Conservation (phyloP, 1,140 invertebrate genomes). For the Rhopalosiphum padi region DNA sequence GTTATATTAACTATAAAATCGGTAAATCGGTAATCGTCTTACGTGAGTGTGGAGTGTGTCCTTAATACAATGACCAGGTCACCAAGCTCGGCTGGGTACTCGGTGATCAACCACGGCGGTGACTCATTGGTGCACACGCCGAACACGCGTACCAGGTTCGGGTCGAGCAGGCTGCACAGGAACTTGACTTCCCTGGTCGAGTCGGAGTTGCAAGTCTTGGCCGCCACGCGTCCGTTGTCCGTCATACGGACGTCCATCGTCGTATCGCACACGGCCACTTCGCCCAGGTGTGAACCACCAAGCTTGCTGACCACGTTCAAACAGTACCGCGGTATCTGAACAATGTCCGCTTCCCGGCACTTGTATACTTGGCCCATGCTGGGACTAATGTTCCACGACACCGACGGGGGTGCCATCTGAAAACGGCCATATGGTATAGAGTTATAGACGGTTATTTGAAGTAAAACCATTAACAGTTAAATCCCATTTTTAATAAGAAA, state of each 20-base stretch:
- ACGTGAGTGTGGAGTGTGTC: slow-evolving; percentile 60
- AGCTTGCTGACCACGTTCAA: slow-evolving; percentile 75
- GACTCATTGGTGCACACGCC: slow-evolving; percentile 73
- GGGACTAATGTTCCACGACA: slow-evolving; percentile 71
- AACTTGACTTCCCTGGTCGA: slow-evolving; percentile 74
- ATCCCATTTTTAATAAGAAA: too few species aligned
- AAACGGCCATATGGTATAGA: neutral
- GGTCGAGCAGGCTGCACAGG: slow-evolving; percentile 75
- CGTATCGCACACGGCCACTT: slow-evolving; percentile 70
- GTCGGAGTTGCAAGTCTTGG: slow-evolving; percentile 63
- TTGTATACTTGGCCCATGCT: slow-evolving; percentile 71
- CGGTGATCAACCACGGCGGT: slow-evolving; percentile 76
- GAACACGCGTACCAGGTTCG: slow-evolving; percentile 77
- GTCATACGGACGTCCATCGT: slow-evolving; percentile 66
- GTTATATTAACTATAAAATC: too few species aligned
- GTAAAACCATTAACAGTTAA: too few species aligned
- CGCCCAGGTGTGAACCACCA: slow-evolving; percentile 77
- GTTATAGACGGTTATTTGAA: neutral
- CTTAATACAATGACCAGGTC: slow-evolving; percentile 78
- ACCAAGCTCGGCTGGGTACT: slow-evolving; percentile 80
- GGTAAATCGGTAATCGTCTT: neutral
- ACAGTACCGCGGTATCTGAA: slow-evolving; percentile 72
- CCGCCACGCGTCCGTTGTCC: slow-evolving; percentile 61
- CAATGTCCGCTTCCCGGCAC: slow-evolving; percentile 69
- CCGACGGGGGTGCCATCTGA: slow-evolving; percentile 68